Conservation (phyloP, 2,888 invertebrate species). For the Spilosoma lubricipeda region DNA sequence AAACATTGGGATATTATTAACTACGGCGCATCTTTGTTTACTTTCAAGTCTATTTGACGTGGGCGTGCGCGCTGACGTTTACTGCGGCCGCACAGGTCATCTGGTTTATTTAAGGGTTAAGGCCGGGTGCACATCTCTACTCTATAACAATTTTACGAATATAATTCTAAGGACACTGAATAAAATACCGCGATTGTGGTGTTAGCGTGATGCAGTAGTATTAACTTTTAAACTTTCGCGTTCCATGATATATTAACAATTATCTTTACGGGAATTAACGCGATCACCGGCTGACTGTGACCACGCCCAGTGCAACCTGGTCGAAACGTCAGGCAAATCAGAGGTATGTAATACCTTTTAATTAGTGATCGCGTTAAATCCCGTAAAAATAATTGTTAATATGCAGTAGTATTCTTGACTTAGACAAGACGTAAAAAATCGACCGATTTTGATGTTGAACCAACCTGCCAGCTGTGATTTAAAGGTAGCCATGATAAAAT, state of each 20-base stretch:
- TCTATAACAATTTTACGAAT: background rate
- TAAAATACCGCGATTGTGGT: background rate
- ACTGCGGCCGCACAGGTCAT: slow-evolving; percentile 52
- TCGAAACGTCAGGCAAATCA: too few relatives aligned
- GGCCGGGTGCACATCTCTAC: slow-evolving; percentile 16
- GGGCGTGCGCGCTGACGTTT: slow-evolving; percentile 57
- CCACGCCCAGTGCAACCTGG: too few relatives aligned
- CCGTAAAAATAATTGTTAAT: too few relatives aligned
- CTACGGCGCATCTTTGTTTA: slow-evolving; percentile 56
- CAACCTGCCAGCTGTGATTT: background rate
- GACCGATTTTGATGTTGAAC: background rate
- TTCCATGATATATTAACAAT: too few relatives aligned
- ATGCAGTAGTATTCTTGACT: background rate
- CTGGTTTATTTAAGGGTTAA: slow-evolving; percentile 58
- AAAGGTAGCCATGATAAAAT: background rate
- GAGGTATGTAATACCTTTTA: too few relatives aligned
- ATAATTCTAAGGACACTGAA: background rate
- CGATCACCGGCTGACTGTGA: too few relatives aligned
- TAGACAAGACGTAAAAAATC: background rate
- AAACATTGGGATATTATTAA: slow-evolving; percentile 39
- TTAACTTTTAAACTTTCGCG: too few relatives aligned
- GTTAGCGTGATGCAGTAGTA: background rate
- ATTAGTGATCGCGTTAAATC: too few relatives aligned
- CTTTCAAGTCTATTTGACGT: slow-evolving; percentile 50
- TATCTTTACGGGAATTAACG: too few relatives aligned